Evolutionary conservation across 2,888 invertebrate species (phyloP), one percentile per base, ranked within the genome.

Genomic region (Sclerodermus sp.): DNA sequence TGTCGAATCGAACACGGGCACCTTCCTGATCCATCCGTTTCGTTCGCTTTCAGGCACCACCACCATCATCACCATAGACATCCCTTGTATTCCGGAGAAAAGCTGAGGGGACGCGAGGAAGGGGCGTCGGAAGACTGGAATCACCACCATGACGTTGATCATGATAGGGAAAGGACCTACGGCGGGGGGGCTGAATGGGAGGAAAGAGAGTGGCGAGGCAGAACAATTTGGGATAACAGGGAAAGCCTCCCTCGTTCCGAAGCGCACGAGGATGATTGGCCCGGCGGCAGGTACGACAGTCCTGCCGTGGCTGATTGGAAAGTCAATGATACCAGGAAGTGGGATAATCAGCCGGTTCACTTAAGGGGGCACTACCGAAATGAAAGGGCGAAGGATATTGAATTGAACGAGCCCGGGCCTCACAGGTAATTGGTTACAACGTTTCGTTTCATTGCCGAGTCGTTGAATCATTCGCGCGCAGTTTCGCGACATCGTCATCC

Each of bases 261-360:
- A 32, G 68, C 70, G 10, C 77, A 77, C 32, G 77, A 78, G 1
- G 78, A 77, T 44, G 77, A 77, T 8, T 77, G 78, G 76, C 57
- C 70, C 13, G 42, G 47, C 4, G 48, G 62, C 1, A 62, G 77
- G 38, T 78, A 76, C 46, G 77, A 77, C 29, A 71, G 66, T 61
- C 64, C 75, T 2, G 67, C 12, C 3, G 16, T 74, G 50, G 42
- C 69, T 15, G 77, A 77, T 18, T 78, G 77, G 77, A 77, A 78
- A 45, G 57, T 73, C 16, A 71, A 58, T 38, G 76, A 77, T 30
- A 41, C 67, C 1, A 63, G 77, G 32, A 78, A 78, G 46, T 78
- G 78, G 78, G 78, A 78, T 45, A 75, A 68, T 59, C 73, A 73
- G 45, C 56, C 69, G 2, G 55, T 73, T 12, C 76, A 77, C 51